These are phyloP conservation scores for Radopholus similis DNA, from an alignment of 1,140 invertebrate species.

Conservation along the genomic window DNA sequence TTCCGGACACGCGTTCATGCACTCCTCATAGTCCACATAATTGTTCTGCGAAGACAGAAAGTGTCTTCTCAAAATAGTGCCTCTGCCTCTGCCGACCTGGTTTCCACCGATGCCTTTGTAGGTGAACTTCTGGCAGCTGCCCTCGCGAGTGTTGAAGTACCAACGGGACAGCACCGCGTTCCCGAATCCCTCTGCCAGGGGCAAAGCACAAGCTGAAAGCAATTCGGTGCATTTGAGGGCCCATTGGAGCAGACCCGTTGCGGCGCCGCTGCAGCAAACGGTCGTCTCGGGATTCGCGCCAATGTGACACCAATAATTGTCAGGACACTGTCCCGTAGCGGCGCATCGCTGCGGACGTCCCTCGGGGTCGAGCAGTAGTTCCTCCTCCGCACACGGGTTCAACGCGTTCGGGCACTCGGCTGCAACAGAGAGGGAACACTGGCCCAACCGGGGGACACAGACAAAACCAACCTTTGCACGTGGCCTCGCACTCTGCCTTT, in stretches of 20 bases:
- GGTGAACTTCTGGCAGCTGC: constrained; percentile 52
- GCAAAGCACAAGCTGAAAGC: constrained; percentile 51
- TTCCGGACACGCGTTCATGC: constrained; percentile 45
- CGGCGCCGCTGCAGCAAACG: constrained; percentile 49
- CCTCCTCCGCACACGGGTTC: constrained; percentile 53
- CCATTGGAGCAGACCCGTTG: not conserved
- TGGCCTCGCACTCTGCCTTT: constrained; percentile 33
- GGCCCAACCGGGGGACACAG: not conserved
- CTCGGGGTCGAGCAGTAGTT: constrained; percentile 41
- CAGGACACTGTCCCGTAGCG: constrained; percentile 48
- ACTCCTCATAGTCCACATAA: constrained; percentile 35
- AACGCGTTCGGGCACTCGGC: constrained; percentile 22
- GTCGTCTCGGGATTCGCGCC: constrained; percentile 52
- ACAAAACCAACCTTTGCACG: constrained; percentile 33
- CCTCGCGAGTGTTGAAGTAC: constrained; percentile 46
- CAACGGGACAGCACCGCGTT: constrained; percentile 44
- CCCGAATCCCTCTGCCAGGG: constrained; percentile 46
- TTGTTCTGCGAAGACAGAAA: constrained; percentile 33
- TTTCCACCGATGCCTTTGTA: constrained; percentile 56
- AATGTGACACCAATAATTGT: constrained; percentile 56
- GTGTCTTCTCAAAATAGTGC: too few species aligned
- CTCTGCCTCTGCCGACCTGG: constrained; percentile 48
- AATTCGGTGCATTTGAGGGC: constrained; percentile 29
- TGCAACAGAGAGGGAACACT: constrained; percentile 7
- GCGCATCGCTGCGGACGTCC: constrained; percentile 48